Evolutionary conservation across 2,113 vertebrate genomes (phyloP).

Genomic region (Oncorhynchus nerka): DNA sequence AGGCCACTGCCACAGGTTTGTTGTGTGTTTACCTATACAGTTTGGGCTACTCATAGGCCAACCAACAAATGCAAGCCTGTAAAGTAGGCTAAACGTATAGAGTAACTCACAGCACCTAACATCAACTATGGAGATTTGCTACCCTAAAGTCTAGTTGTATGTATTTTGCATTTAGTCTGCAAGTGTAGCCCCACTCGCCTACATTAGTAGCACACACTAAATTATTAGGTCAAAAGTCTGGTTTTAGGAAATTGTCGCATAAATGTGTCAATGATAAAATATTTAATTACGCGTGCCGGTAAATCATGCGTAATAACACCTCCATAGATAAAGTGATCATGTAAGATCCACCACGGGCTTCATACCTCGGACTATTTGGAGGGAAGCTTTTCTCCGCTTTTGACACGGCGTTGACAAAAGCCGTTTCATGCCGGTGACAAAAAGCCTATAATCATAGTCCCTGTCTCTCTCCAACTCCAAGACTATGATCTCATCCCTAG

Average conservation of each 20-base stretch:
- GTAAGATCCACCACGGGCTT: slow-evolving; percentile 22
- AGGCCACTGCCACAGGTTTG: too few species aligned
- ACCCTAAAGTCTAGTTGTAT: too few species aligned
- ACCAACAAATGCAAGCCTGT: too few species aligned
- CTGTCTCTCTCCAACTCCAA: slow-evolving; percentile 33
- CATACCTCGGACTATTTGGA: slow-evolving; percentile 24
- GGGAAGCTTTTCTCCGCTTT: slow-evolving; percentile 35
- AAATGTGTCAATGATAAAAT: background rate
- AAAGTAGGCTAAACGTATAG: too few species aligned
- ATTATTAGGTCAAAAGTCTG: background rate
- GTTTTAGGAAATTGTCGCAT: too few species aligned
- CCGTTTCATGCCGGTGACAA: slow-evolving; percentile 67
- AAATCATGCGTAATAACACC: slow-evolving; percentile 34
- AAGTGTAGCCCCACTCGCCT: background rate
- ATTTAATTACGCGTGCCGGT: slow-evolving; percentile 9
- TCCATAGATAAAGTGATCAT: slow-evolving; percentile 37
- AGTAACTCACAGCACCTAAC: too few species aligned
- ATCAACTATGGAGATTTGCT: too few species aligned
- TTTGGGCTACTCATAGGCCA: background rate
- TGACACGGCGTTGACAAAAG: slow-evolving; percentile 72
- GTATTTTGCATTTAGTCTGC: background rate
- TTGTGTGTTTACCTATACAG: background rate
- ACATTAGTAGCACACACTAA: background rate
- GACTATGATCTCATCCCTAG: slow-evolving; percentile 65
- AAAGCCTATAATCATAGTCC: slow-evolving; percentile 70